phyloP scores from a whole-genome alignment of 2,113 vertebrate species.

The Dicaeum eximium region DNA sequence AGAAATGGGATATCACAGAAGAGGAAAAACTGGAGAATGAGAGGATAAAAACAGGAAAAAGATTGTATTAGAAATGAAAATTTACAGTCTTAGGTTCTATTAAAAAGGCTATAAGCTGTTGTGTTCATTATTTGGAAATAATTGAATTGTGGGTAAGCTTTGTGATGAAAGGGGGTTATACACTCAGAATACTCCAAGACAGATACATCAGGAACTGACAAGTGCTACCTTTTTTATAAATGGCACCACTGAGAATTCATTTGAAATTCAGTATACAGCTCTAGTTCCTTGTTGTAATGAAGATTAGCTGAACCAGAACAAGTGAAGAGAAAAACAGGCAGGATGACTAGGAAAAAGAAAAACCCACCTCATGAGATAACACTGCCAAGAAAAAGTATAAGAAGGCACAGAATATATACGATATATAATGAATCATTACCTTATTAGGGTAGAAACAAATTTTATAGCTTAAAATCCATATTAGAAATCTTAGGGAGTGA shows the following conservation, averaged over 20 bases:
- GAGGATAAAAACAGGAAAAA: neutral
- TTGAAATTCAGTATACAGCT: neutral
- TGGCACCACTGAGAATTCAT: neutral
- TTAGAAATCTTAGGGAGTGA: neutral
- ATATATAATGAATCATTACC: neutral
- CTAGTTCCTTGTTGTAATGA: neutral
- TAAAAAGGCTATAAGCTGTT: neutral
- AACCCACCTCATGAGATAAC: neutral
- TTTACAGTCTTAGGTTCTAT: neutral
- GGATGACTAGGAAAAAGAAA: neutral
- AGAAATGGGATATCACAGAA: neutral
- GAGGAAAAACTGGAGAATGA: neutral
- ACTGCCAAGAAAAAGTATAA: neutral
- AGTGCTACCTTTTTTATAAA: neutral
- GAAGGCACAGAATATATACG: neutral
- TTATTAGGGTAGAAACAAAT: neutral
- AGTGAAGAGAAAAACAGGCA: neutral
- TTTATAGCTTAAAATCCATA: neutral
- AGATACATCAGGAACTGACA: neutral
- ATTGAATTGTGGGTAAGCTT: neutral
- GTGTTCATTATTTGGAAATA: neutral
- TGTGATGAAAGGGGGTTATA: neutral
- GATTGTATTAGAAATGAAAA: neutral
- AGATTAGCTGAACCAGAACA: neutral
- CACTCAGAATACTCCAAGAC: neutral